Percentiles rank a stretch among this genome's conserved stretches.
Conservation (phyloP, 2,888 invertebrate species). For the Scotopteryx bipunctaria region DNA sequence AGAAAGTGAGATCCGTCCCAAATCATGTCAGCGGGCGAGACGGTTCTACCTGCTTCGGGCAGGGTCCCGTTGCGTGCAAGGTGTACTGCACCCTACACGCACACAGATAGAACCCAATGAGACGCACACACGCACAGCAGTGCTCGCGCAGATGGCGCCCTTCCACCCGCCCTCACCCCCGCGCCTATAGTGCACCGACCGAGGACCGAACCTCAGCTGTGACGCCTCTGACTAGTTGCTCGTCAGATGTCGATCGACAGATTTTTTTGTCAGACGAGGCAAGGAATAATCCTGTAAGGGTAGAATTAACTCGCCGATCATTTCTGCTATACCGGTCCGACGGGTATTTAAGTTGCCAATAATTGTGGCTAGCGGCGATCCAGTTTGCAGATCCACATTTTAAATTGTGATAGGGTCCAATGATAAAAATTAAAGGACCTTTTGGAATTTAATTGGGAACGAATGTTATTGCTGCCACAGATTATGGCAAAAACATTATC, state of each 20-base stretch:
- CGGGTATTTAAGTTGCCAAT: constrained; percentile 36
- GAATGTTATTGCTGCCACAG: constrained; percentile 16
- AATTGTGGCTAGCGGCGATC: constrained; percentile 37
- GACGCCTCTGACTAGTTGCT: constrained; percentile 43
- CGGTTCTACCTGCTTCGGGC: constrained; percentile 73
- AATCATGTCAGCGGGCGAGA: constrained; percentile 68
- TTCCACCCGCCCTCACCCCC: constrained; percentile 41
- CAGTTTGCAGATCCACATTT: constrained; percentile 33
- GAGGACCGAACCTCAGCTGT: constrained; percentile 59
- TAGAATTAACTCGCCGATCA: constrained; percentile 37
- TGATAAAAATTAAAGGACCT: constrained; percentile 27
- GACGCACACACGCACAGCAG: constrained; percentile 44
- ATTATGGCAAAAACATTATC: constrained; percentile 12
- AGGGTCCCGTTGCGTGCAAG: constrained; percentile 80
- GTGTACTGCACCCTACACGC: constrained; percentile 67
- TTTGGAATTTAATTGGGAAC: constrained; percentile 21
- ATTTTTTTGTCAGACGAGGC: constrained; percentile 53
- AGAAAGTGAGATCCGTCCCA: constrained; percentile 70
- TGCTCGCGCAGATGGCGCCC: constrained; percentile 59
- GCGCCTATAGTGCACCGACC: constrained; percentile 68
- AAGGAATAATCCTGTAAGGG: constrained; percentile 43
- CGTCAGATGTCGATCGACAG: constrained; percentile 76
- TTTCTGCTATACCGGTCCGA: constrained; percentile 36
- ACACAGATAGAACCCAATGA: constrained; percentile 40
- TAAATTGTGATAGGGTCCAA: constrained; percentile 31